Base-by-base conservation (phyloP, 2,113 vertebrate genomes). In the Osmerus mordax region DNA sequence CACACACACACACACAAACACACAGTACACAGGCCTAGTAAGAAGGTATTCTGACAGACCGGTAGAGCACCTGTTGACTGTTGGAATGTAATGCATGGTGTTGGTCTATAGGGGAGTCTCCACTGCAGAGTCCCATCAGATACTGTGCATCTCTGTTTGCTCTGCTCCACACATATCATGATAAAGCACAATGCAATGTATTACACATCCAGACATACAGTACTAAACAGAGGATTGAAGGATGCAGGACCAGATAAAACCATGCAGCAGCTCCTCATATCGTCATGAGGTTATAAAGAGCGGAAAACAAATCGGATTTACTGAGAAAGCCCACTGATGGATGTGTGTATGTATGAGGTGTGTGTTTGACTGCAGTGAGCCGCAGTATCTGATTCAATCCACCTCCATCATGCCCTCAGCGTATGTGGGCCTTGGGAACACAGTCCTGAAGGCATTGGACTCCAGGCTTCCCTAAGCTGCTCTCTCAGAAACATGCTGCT, bases 1-100 rank as follows among this genome's bases (percentile, higher is more conserved):
- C 64, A 65, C 18, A 65, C 29, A 21, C 56, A 47, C 69, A n/a
- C 69, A 70, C 55, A 61, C 25, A 65, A 16, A 65, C 64, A 65
- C 18, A 65, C 29, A 21, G 18, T 36, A 65, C 64, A 52, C 36
- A 66, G 36, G 25, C 60, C 60, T 36, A 3, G 64, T 41, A n/a
- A 21, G 32, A 19, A 12, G 64, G 29, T 65, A 65, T 21, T 21
- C 36, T 21, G 19, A 65, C 64, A 65, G 36, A 25, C 65, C 21
- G 25, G 18, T 11, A 29, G 65, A 67, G 51, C 65, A 67, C 65
- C 65, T 67, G 65, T 67, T 67, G 65, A 54, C 51, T 25, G 51
- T 23, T 53, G 51, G 47, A 54, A 52, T 53, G 23, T 67, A 47
- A 18, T 53, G 19, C 41, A 23, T 25, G 53, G 19, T 67, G 41